These are phyloP conservation scores for Thymallus thymallus DNA, from an alignment of 2,113 vertebrate species.

Conservation along the genomic window DNA sequence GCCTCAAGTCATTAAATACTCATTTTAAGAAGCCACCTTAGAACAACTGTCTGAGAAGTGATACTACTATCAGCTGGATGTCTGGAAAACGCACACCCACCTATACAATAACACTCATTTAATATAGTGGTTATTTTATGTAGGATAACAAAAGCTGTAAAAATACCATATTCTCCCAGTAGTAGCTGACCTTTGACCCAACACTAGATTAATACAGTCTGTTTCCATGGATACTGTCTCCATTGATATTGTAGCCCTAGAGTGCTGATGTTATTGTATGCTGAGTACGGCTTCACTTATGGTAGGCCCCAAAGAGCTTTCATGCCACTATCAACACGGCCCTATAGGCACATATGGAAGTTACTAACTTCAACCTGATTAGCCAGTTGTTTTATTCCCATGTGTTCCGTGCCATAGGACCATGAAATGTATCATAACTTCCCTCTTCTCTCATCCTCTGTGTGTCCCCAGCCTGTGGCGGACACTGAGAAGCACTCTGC, in stretches of 20 bases:
- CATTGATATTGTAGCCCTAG: too few relatives aligned
- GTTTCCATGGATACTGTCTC: not conserved
- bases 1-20: constrained; percentile 44
- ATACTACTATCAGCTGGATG: constrained; percentile 20
- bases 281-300: too few relatives aligned
- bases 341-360: too few relatives aligned
- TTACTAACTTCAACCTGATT: too few relatives aligned
- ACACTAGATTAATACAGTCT: constrained; percentile 31
- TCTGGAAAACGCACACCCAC: not conserved
- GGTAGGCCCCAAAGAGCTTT: too few relatives aligned
- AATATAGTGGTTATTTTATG: constrained; percentile 22
- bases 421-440: not conserved
- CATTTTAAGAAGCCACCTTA: constrained; percentile 29
- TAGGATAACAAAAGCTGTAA: constrained; percentile 23
- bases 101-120: not conserved
- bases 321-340: too few relatives aligned
- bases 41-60: not conserved
- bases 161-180: constrained; percentile 44
- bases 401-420: too few relatives aligned
- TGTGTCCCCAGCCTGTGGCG: constrained; percentile 72
- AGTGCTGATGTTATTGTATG: too few relatives aligned
- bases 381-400: too few relatives aligned
- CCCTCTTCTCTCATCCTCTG: not conserved
- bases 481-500: constrained; percentile 91
- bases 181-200: constrained; percentile 13